These are phyloP conservation scores for Tipula confusa DNA, from an alignment of 2,888 invertebrate genomes.

Conservation along the genomic window DNA sequence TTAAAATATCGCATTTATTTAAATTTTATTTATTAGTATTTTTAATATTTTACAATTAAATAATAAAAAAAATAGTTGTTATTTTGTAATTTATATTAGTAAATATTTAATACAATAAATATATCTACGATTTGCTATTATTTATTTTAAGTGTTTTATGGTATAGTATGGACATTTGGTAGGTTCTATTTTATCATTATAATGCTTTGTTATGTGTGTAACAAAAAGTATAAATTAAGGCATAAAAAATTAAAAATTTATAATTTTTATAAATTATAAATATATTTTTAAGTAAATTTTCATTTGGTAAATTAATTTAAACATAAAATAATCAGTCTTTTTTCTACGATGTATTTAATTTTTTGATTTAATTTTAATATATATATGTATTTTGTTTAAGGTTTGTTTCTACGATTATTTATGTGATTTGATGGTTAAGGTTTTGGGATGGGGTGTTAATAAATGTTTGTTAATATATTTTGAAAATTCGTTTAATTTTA, in stretches of 20 bases:
- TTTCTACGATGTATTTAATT: not conserved
- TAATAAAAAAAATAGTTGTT: not conserved
- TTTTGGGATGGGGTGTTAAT: not conserved
- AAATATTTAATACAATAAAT: too few relatives aligned
- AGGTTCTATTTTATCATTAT: not conserved
- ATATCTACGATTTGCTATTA: not conserved
- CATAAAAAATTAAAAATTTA: not conserved
- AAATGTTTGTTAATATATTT: not conserved
- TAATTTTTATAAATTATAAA: not conserved
- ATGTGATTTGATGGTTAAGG: not conserved
- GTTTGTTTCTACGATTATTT: not conserved
- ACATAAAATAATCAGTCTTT: slow-evolving; percentile 16
- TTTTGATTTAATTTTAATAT: not conserved
- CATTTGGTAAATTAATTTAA: not conserved
- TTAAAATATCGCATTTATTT: slow-evolving; percentile 13
- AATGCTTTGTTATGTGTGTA: not conserved
- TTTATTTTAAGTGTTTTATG: not conserved
- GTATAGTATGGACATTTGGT: not conserved
- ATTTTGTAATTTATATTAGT: too few relatives aligned
- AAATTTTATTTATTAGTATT: too few relatives aligned
- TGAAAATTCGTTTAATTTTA: not conserved
- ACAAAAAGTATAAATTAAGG: not conserved
- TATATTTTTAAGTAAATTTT: not conserved
- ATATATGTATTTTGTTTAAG: too few relatives aligned
- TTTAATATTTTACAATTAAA: not conserved